Evolutionary conservation across 2,797 vertebrate species (phyloP).

Genomic region (Sylvia borin): DNA sequence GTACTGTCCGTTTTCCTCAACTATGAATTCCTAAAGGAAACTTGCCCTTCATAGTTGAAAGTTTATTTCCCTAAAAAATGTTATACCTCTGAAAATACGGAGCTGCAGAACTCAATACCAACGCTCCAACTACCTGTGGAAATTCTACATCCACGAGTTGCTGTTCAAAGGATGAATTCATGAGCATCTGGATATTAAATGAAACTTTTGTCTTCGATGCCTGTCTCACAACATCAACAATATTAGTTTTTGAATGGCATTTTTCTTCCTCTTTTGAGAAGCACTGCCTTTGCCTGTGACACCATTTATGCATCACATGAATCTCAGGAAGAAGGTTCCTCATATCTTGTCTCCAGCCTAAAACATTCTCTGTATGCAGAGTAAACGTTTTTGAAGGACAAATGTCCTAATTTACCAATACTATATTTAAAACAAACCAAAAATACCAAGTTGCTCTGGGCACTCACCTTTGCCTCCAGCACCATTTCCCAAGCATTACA

Average conservation of each 20-base stretch:
- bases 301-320: not conserved
- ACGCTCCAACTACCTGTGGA: not conserved
- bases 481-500: not conserved
- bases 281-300: not conserved
- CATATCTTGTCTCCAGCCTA: not conserved
- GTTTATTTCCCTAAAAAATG: not conserved
- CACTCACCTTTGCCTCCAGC: not conserved
- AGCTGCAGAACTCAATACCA: not conserved
- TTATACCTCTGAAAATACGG: not conserved
- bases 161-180: not conserved
- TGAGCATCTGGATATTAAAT: not conserved
- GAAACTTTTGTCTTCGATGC: not conserved
- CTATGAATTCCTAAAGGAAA: not conserved
- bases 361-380: not conserved
- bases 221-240: not conserved
- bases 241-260: not conserved
- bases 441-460: not conserved
- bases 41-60: not conserved
- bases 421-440: not conserved
- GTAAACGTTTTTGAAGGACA: not conserved
- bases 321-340: not conserved
- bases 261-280: not conserved
- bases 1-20: not conserved
- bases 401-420: not conserved
- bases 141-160: not conserved